phyloP scores from a whole-genome alignment of 2,113 vertebrate genomes.

The Odontesthes bonariensis region DNA sequence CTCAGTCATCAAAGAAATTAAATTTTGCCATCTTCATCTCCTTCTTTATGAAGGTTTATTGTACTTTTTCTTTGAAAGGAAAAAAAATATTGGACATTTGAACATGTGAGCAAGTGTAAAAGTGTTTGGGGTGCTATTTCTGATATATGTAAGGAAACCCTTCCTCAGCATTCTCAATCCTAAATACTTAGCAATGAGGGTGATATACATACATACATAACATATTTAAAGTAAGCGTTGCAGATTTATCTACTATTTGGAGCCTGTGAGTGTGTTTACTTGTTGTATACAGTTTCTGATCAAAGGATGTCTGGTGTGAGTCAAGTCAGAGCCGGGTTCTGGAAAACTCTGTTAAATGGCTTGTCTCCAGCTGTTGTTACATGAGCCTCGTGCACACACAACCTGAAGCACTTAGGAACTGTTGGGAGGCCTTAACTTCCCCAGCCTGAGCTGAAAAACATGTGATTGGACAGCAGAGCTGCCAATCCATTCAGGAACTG shows the following conservation, averaged over 20 bases:
- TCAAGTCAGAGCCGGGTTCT: slow-evolving; percentile 37
- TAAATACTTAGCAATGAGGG: slow-evolving; percentile 38
- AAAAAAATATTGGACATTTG: background rate
- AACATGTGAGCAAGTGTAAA: too few species aligned
- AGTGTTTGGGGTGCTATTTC: too few species aligned
- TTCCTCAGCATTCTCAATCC: slow-evolving; percentile 16
- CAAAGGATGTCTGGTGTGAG: slow-evolving; percentile 41
- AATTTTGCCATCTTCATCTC: background rate
- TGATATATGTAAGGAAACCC: background rate
- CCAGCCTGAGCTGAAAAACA: background rate
- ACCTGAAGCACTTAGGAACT: slow-evolving; percentile 45
- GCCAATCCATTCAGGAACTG: slow-evolving; percentile 56
- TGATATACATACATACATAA: slow-evolving; percentile 33
- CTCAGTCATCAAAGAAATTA: background rate
- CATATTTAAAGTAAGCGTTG: slow-evolving; percentile 28
- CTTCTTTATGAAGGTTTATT: background rate
- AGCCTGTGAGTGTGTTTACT: slow-evolving; percentile 5
- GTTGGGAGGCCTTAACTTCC: slow-evolving; percentile 33
- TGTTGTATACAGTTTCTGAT: slow-evolving; percentile 23
- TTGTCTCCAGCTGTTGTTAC: slow-evolving; percentile 59
- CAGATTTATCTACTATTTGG: slow-evolving; percentile 5
- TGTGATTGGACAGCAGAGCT: slow-evolving; percentile 52
- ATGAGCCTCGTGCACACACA: slow-evolving; percentile 60
- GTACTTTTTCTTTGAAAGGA: background rate
- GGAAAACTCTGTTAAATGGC: slow-evolving; percentile 38